Evolutionary conservation across 1,140 invertebrate genomes (phyloP).

Genomic region (Megathymus violae): DNA sequence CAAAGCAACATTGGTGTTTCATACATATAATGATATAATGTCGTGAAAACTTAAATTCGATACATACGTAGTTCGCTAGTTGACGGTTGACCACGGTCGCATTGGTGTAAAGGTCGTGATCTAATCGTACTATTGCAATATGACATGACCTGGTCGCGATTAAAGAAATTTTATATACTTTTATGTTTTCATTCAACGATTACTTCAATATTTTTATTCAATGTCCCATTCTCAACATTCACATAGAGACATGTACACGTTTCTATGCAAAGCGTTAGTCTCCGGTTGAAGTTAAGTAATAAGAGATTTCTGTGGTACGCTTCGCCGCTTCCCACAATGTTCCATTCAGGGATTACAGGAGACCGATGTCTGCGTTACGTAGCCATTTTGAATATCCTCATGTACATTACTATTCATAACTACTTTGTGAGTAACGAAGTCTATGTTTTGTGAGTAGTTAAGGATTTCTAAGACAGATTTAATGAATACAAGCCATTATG

Average conservation of each 20-base stretch:
- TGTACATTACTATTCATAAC: constrained; percentile 12
- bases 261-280: neutral
- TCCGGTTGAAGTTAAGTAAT: constrained; percentile 1
- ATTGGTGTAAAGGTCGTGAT: no score
- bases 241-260: neutral
- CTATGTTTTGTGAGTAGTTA: neutral
- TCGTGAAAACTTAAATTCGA: no score
- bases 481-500: neutral
- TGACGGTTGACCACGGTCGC: no score
- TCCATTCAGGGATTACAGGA: constrained; percentile 36
- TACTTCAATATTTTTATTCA: neutral
- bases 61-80: no score
- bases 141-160: no score
- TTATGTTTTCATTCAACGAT: no score
- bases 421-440: neutral
- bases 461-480: neutral
- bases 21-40: no score
- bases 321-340: constrained; percentile 12
- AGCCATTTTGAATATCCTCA: constrained; percentile 39
- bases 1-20: no score
- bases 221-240: neutral
- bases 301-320: neutral
- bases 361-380: constrained; percentile 7
- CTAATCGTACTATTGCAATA: no score
- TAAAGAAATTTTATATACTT: no score